Evolutionary conservation across 2,888 invertebrate species (phyloP).

Genomic region (Yponomeuta cagnagella): DNA sequence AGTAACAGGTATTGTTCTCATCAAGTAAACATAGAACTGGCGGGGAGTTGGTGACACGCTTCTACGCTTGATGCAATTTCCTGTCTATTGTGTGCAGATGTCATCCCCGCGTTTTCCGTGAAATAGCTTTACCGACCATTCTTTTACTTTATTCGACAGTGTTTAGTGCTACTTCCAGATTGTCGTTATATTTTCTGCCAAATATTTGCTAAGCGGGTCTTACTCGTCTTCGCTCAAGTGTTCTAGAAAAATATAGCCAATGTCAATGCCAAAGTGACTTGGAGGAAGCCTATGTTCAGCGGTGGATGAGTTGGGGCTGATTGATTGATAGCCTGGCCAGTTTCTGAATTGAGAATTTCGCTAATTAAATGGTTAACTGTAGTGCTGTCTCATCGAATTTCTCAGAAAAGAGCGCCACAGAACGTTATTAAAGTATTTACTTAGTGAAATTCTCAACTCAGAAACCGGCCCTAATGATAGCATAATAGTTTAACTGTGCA

Average conservation of each 20-base stretch:
- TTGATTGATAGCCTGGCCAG: too few species aligned
- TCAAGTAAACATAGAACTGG: not conserved
- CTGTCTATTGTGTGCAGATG: constrained; percentile 12
- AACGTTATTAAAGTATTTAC: too few species aligned
- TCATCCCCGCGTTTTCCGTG: constrained; percentile 14
- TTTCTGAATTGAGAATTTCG: too few species aligned
- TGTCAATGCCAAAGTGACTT: not conserved
- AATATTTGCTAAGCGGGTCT: not conserved
- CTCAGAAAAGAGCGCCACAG: too few species aligned
- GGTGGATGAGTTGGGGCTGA: too few species aligned
- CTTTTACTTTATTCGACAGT: constrained; percentile 8
- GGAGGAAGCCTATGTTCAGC: too few species aligned
- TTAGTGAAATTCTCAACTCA: too few species aligned
- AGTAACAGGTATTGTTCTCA: not conserved
- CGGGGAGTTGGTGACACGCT: not conserved
- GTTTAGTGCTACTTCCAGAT: constrained; percentile 10
- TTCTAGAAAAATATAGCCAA: not conserved
- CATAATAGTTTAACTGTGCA: too few species aligned
- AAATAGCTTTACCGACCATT: constrained; percentile 13
- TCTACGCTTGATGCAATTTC: not conserved
- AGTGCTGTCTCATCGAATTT: too few species aligned
- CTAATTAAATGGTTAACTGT: too few species aligned
- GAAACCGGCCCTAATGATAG: too few species aligned
- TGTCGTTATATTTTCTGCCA: constrained; percentile 7
- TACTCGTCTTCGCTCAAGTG: not conserved